phyloP scores from a whole-genome alignment of 2,888 invertebrate genomes.

The Apamea monoglypha region DNA sequence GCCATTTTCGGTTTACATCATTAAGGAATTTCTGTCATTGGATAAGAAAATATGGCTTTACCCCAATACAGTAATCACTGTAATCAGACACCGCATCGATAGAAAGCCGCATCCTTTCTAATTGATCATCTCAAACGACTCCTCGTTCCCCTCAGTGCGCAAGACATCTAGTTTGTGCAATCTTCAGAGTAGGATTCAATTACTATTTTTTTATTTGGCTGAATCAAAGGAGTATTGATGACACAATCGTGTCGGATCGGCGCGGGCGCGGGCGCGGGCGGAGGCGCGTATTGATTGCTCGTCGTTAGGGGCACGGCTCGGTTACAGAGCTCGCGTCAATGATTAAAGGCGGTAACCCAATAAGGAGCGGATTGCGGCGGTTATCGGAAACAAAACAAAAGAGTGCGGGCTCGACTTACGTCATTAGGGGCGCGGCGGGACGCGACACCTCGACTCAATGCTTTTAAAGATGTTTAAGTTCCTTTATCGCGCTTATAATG shows the following conservation, averaged over 20 bases:
- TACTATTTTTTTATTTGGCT: slow-evolving; percentile 78
- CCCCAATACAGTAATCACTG: slow-evolving; percentile 28
- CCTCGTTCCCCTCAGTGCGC: slow-evolving; percentile 58
- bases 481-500: slow-evolving; percentile 73
- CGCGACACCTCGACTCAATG: slow-evolving; percentile 76
- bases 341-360: slow-evolving; percentile 88
- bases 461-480: slow-evolving; percentile 72
- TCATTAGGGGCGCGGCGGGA: slow-evolving; percentile 79
- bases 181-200: slow-evolving; percentile 76
- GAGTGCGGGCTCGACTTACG: slow-evolving; percentile 85
- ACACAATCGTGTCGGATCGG: slow-evolving; percentile 71
- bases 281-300: slow-evolving; percentile 77
- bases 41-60: neutral
- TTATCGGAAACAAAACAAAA: slow-evolving; percentile 84
- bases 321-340: slow-evolving; percentile 76
- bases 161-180: slow-evolving; percentile 56
- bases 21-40: slow-evolving; percentile 11
- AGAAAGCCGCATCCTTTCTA: slow-evolving; percentile 26
- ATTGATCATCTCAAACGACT: slow-evolving; percentile 41
- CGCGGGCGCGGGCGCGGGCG: slow-evolving; percentile 34
- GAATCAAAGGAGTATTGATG: slow-evolving; percentile 87
- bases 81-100: slow-evolving; percentile 16
- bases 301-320: slow-evolving; percentile 77
- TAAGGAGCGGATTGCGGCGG: slow-evolving; percentile 81
- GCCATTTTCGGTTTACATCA: slow-evolving; percentile 5